A percentile compares a stretch with the other conserved stretches of the same genome.
Conservation (phyloP, 2,888 invertebrate genomes). For the Megaustenia siamemsis region DNA sequence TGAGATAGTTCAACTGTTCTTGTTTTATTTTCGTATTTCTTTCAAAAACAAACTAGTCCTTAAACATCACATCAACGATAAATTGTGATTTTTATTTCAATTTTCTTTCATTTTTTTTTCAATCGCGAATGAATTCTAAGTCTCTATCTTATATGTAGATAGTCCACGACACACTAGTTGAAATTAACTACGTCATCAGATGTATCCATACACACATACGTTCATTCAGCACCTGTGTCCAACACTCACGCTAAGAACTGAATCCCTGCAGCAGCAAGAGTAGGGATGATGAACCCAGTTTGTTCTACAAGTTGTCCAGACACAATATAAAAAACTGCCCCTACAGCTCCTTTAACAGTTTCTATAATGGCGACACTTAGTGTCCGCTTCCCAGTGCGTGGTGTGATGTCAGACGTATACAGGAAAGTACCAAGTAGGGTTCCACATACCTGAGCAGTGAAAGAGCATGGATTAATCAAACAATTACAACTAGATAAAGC, state of each 20-base stretch:
- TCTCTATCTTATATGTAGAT: too few species aligned
- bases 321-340: slow-evolving; percentile 39
- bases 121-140: too few species aligned
- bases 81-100: too few species aligned
- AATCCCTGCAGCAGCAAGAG: slow-evolving; percentile 34
- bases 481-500: background rate
- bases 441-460: slow-evolving; percentile 35
- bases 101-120: too few species aligned
- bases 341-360: slow-evolving; percentile 46
- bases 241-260: slow-evolving; percentile 35
- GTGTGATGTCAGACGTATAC: slow-evolving; percentile 57
- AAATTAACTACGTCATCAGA: too few species aligned
- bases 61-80: too few species aligned
- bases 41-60: too few species aligned
- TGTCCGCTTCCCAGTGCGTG: slow-evolving; percentile 49
- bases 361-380: slow-evolving; percentile 57
- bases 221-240: background rate
- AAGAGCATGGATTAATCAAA: background rate
- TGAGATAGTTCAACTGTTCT: too few species aligned
- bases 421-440: slow-evolving; percentile 54
- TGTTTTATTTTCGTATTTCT: too few species aligned
- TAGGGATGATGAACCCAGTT: slow-evolving; percentile 54
- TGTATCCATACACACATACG: too few species aligned
- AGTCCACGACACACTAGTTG: too few species aligned
- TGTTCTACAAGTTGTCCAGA: slow-evolving; percentile 57